Conservation (phyloP, 2,888 invertebrate genomes). For the Hirtodrosophila cameraria region DNA sequence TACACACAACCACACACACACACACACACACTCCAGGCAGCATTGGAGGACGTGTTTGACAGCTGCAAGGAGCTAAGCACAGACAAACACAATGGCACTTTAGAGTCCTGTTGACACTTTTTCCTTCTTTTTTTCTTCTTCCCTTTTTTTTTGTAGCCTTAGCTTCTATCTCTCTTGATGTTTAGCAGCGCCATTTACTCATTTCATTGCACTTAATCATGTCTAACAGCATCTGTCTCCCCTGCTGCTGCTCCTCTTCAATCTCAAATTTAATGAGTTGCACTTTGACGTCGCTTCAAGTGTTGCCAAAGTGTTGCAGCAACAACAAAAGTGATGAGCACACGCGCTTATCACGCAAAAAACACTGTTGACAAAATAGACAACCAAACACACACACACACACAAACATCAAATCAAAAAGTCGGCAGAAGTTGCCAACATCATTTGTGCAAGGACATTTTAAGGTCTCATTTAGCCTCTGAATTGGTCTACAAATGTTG, state of each 20-base stretch:
- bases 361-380: constrained; percentile 8
- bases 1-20: constrained; percentile 9
- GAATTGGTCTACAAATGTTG: background rate
- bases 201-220: constrained; percentile 79
- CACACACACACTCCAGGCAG: background rate
- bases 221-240: constrained; percentile 47
- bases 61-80: constrained; percentile 47
- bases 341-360: constrained; percentile 5
- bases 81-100: constrained; percentile 71
- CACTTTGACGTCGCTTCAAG: constrained; percentile 70
- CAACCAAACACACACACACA: background rate
- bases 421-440: background rate
- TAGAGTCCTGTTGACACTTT: constrained; percentile 66
- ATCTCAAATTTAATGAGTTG: constrained; percentile 67
- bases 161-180: constrained; percentile 31
- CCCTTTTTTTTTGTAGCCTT: constrained; percentile 3
- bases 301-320: constrained; percentile 56
- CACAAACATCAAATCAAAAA: constrained; percentile 3
- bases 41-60: constrained; percentile 33
- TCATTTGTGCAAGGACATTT: background rate
- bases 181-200: constrained; percentile 65
- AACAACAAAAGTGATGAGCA: constrained; percentile 49
- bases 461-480: background rate
- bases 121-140: constrained; percentile 21
- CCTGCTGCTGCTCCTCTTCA: constrained; percentile 22